Conservation (phyloP, 1,140 invertebrate species). For the Nymphalis io region DNA sequence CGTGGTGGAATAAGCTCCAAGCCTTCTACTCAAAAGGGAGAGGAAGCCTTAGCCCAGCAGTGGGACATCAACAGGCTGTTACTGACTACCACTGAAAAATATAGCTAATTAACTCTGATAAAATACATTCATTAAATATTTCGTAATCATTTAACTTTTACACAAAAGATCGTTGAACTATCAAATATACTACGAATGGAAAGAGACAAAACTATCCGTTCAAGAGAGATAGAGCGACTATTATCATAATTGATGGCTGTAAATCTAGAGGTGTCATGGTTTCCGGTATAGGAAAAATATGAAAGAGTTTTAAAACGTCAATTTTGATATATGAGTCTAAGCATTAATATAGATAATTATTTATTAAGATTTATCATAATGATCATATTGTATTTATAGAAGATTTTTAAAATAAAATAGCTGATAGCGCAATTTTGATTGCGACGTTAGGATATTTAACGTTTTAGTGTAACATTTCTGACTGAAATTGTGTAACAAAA, state of each 20-base stretch:
- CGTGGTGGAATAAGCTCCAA: no score
- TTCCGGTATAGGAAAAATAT: slow-evolving; percentile 33
- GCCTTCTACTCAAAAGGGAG: no score
- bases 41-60: no score
- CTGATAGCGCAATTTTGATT: no score
- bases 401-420: no score
- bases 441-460: no score
- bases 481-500: no score
- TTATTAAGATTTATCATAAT: slow-evolving; percentile 1
- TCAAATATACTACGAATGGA: slow-evolving; percentile 11
- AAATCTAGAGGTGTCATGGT: slow-evolving; percentile 37
- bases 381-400: no score
- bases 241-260: slow-evolving; percentile 36
- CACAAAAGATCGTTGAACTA: slow-evolving; percentile 23
- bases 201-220: slow-evolving; percentile 8
- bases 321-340: slow-evolving; percentile 32
- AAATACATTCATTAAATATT: background rate
- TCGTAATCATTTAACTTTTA: slow-evolving; percentile 11
- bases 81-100: no score
- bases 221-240: slow-evolving; percentile 23
- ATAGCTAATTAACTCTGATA: no score
- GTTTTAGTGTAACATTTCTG: no score
- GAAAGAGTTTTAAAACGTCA: slow-evolving; percentile 34
- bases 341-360: slow-evolving; percentile 18
- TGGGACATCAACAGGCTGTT: no score